Evolutionary conservation across 2,113 vertebrate genomes (phyloP).

Genomic region (Lanius collurio): DNA sequence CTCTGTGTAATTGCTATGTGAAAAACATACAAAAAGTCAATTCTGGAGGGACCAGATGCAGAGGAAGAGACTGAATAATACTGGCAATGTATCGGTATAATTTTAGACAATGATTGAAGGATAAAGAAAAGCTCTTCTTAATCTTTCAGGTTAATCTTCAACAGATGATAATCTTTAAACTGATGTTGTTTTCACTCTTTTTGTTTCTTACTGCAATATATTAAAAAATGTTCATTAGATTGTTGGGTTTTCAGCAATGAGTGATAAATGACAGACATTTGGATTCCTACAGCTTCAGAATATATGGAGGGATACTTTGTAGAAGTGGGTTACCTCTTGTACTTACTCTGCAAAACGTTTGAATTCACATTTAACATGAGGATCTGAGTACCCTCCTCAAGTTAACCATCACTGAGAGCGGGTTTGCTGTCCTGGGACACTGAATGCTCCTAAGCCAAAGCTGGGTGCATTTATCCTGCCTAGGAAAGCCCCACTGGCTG

Average conservation of each 20-base stretch:
- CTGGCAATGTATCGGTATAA: not conserved
- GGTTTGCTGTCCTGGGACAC: not conserved
- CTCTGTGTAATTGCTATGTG: not conserved
- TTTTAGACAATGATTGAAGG: not conserved
- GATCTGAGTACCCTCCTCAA: not conserved
- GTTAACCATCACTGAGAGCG: not conserved
- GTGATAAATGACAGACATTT: not conserved
- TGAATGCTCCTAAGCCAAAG: not conserved
- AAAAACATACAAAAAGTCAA: not conserved
- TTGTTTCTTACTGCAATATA: not conserved
- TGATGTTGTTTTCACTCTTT: not conserved
- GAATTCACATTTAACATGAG: not conserved
- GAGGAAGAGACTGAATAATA: not conserved
- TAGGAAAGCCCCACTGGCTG: not conserved
- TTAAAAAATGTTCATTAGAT: not conserved
- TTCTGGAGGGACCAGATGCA: not conserved
- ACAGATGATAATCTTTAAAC: not conserved
- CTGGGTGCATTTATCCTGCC: not conserved
- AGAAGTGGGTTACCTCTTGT: not conserved
- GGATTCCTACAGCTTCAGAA: not conserved
- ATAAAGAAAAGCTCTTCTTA: not conserved
- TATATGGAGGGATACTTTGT: not conserved
- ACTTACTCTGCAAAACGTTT: not conserved
- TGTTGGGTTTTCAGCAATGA: not conserved
- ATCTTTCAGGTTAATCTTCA: not conserved